These are phyloP conservation scores for Pachymerium ferrugineum DNA, from an alignment of 2,888 invertebrate genomes.

Conservation along the genomic window DNA sequence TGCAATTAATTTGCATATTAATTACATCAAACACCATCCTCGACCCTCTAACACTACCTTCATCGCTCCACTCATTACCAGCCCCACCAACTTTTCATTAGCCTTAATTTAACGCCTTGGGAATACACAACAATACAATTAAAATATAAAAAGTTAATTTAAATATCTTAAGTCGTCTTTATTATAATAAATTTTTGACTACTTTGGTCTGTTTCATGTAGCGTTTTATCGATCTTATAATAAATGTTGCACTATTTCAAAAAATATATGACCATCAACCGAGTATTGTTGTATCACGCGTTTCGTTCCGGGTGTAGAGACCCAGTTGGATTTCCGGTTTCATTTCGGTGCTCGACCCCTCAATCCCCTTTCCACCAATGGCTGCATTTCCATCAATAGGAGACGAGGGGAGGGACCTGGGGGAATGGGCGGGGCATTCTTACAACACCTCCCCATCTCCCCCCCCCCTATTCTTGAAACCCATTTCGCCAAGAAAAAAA, in stretches of 20 bases:
- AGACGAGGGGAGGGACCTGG: not conserved
- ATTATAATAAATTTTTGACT: too few species aligned
- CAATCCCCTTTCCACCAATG: not conserved
- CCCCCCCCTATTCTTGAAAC: not conserved
- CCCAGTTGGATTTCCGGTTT: not conserved
- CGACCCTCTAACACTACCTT: too few species aligned
- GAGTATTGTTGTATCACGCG: not conserved
- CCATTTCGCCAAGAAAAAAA: not conserved
- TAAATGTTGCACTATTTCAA: too few species aligned
- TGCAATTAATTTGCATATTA: conserved; percentile 25
- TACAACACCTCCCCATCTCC: not conserved
- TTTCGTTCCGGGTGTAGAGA: conserved; percentile 11
- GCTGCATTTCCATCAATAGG: conserved; percentile 17
- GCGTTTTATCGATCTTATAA: too few species aligned
- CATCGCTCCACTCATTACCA: too few species aligned
- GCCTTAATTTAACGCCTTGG: conserved; percentile 12
- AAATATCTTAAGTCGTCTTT: not conserved
- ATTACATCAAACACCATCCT: not conserved
- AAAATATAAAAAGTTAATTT: too few species aligned
- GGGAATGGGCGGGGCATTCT: not conserved
- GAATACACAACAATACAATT: conserved; percentile 9
- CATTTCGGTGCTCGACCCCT: not conserved
- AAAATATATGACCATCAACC: too few species aligned
- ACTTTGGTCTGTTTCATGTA: too few species aligned
- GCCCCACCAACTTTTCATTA: too few species aligned